phyloP scores from a whole-genome alignment of 2,797 vertebrate genomes.

The Pseudocheirus occidentalis region DNA sequence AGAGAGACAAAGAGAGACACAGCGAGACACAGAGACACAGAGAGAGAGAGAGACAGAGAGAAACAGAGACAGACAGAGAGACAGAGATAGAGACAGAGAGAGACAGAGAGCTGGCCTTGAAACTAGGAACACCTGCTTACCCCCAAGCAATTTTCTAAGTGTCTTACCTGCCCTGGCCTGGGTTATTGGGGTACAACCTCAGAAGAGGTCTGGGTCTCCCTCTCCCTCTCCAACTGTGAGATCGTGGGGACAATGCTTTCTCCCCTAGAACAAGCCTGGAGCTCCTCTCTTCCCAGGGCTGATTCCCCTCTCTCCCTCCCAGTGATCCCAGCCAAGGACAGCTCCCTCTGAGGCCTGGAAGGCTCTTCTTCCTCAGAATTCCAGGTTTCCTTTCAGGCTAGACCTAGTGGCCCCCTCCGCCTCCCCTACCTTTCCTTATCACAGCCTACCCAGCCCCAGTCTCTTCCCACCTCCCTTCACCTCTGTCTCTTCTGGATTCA shows the following conservation, averaged over 20 bases:
- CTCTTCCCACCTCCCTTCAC: not conserved
- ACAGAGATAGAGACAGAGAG: no score
- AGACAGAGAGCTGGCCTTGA: not conserved
- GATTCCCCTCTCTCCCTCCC: no score
- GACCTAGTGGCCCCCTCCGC: not conserved
- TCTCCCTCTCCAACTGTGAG: not conserved
- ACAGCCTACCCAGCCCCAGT: no score
- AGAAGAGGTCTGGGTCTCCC: not conserved
- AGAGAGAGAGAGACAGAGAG: no score
- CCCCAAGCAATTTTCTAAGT: not conserved
- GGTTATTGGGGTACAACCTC: not conserved
- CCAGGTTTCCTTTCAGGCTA: not conserved
- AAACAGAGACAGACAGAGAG: not conserved
- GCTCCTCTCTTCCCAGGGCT: not conserved
- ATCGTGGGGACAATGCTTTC: not conserved
- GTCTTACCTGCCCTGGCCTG: not conserved
- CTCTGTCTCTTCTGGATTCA: not conserved
- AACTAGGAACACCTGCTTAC: not conserved
- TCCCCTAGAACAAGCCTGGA: not conserved
- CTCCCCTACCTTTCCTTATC: not conserved
- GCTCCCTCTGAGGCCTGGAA: not conserved
- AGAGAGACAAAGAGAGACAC: not conserved
- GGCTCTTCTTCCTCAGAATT: not conserved
- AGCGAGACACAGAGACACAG: no score
- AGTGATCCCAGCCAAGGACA: not conserved